phyloP scores from a whole-genome alignment of 1,140 invertebrate genomes.

The Penaeus chinensis region DNA sequence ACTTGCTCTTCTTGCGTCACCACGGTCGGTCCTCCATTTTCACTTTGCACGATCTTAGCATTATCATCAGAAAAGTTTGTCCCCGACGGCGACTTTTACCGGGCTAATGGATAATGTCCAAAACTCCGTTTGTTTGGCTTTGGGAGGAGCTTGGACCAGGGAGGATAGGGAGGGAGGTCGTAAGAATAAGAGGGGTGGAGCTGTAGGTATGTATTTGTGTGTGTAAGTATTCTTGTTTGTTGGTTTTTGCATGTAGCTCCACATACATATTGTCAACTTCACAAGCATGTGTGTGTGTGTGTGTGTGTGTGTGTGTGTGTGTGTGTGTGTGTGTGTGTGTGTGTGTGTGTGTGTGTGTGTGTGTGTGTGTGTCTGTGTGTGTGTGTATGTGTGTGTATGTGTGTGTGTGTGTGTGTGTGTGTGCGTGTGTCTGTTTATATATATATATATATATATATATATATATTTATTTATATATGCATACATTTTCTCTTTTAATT shows the following conservation, averaged over 20 bases:
- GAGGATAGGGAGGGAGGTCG: neutral
- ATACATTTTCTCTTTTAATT: neutral
- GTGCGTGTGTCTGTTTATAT: neutral
- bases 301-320: neutral
- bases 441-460: neutral
- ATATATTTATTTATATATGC: neutral
- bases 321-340: slow-evolving; percentile 10
- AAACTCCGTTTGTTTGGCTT: too few species aligned
- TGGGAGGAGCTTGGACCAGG: too few species aligned
- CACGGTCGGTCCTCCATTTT: too few species aligned
- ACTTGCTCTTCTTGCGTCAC: too few species aligned
- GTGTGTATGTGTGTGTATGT: neutral
- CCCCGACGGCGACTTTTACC: too few species aligned
- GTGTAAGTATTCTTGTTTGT: neutral
- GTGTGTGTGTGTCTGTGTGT: neutral
- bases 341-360: slow-evolving; percentile 10
- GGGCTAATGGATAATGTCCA: too few species aligned
- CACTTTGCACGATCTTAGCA: too few species aligned
- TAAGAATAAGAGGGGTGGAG: neutral
- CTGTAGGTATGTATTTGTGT: neutral
- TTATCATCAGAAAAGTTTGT: too few species aligned
- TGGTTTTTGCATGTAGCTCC: neutral
- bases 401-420: neutral
- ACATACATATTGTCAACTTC: neutral
- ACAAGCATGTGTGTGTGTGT: neutral